Conservation (phyloP, 2,888 invertebrate genomes). For the Tortricodes alternella region DNA sequence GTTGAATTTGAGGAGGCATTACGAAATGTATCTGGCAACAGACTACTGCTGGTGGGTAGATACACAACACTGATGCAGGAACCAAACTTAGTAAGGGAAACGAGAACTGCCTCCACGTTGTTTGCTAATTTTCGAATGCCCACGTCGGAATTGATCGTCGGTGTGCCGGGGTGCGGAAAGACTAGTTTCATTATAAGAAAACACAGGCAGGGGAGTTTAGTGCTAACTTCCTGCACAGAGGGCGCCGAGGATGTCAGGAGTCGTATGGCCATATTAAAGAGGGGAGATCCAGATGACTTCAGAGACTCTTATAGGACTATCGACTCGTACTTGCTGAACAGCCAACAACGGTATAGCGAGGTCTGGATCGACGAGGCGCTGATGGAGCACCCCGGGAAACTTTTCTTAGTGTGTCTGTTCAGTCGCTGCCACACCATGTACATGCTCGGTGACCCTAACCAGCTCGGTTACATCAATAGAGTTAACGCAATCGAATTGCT, state of each 20-base stretch:
- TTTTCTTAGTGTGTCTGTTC: conserved; percentile 25
- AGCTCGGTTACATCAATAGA: conserved; percentile 23
- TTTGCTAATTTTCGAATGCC: conserved; percentile 11
- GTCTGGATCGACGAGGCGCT: conserved; percentile 28
- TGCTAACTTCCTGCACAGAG: conserved; percentile 24
- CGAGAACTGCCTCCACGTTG: neutral
- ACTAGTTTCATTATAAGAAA: conserved; percentile 20
- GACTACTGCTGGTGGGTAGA: conserved; percentile 25
- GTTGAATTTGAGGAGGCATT: conserved; percentile 3
- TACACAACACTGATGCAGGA: conserved; percentile 25
- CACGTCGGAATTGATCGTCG: conserved; percentile 5
- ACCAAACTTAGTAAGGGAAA: conserved; percentile 15
- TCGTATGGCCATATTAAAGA: conserved; percentile 6
- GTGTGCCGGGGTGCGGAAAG: conserved; percentile 27
- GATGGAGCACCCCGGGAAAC: conserved; percentile 27
- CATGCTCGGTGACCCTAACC: conserved; percentile 26
- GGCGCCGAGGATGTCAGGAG: conserved; percentile 24
- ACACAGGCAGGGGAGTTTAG: conserved; percentile 7
- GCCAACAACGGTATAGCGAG: neutral
- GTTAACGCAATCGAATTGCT: conserved; percentile 2
- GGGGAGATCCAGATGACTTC: neutral
- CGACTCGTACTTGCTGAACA: conserved; percentile 23
- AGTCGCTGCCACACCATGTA: conserved; percentile 3
- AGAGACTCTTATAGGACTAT: conserved; percentile 21
- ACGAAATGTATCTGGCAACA: neutral